Conservation (phyloP, 2,113 vertebrate species). For the Ranitomeya variabilis region DNA sequence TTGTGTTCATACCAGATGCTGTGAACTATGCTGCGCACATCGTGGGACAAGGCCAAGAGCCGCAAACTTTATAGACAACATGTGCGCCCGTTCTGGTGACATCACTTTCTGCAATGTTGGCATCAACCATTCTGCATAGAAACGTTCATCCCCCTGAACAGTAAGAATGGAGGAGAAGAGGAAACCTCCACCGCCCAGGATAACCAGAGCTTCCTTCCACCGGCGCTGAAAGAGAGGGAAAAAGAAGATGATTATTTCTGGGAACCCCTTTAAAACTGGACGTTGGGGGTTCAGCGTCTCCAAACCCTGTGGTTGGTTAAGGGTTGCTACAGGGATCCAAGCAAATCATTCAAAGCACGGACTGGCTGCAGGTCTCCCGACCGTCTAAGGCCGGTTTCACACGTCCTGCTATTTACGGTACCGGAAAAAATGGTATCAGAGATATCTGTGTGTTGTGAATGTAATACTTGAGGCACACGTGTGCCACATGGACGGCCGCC, state of each 20-base stretch:
- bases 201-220: conserved; percentile 28
- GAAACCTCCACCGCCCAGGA: conserved; percentile 76
- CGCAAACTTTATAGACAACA: conserved; percentile 74
- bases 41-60: conserved; percentile 77
- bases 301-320: too few species aligned
- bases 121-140: conserved; percentile 84
- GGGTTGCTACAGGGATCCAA: too few species aligned
- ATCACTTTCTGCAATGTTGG: conserved; percentile 78
- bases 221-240: conserved; percentile 15
- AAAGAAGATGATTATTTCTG: neutral
- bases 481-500: too few species aligned
- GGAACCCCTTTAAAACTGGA: too few species aligned
- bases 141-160: conserved; percentile 79
- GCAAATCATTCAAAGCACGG: too few species aligned
- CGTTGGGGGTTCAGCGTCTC: too few species aligned
- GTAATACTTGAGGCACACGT: too few species aligned
- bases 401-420: too few species aligned
- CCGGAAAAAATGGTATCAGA: too few species aligned
- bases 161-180: conserved; percentile 82
- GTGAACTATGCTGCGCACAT: conserved; percentile 73
- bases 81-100: conserved; percentile 81
- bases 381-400: too few species aligned
- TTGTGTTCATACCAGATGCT: conserved; percentile 73
- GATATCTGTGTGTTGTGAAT: too few species aligned
- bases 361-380: too few species aligned